Conservation (phyloP, 2,888 invertebrate species). For the Mycalesis mineus region DNA sequence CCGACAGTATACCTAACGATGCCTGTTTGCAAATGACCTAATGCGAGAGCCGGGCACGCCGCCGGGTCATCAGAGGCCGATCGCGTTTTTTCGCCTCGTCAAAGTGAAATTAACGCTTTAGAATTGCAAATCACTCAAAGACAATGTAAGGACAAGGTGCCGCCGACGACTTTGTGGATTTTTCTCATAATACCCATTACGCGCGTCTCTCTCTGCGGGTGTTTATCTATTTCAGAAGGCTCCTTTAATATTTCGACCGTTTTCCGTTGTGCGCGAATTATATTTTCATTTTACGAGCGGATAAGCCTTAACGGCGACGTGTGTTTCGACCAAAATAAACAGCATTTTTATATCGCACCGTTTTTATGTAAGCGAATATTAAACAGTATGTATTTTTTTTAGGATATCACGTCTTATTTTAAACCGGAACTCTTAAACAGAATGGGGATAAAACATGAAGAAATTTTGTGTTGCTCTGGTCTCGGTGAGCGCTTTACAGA, state of each 20-base stretch:
- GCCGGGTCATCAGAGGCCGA: conserved; percentile 37
- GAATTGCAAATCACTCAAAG: conserved; percentile 73
- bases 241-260: conserved; percentile 4
- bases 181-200: conserved; percentile 67
- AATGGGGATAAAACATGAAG: conserved; percentile 24
- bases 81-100: conserved; percentile 72
- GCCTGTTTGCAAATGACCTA: too few species aligned
- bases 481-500: conserved; percentile 28
- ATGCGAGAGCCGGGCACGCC: too few species aligned
- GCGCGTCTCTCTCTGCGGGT: conserved; percentile 8
- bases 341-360: neutral
- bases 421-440: conserved; percentile 19
- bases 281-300: neutral
- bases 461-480: conserved; percentile 21
- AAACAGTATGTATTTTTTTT: conserved; percentile 10
- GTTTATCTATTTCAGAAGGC: conserved; percentile 16
- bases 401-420: conserved; percentile 7
- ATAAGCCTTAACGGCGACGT: neutral
- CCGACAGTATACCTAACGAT: too few species aligned
- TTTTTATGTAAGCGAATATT: conserved; percentile 14
- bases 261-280: neutral
- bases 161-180: conserved; percentile 59
- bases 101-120: conserved; percentile 75
- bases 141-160: conserved; percentile 70
- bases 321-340: neutral